A percentile compares a stretch with the other conserved stretches of the same genome.
These are phyloP conservation scores for Reinhardtius hippoglossoides DNA, from an alignment of 2,113 vertebrate species.

Conservation along the genomic window DNA sequence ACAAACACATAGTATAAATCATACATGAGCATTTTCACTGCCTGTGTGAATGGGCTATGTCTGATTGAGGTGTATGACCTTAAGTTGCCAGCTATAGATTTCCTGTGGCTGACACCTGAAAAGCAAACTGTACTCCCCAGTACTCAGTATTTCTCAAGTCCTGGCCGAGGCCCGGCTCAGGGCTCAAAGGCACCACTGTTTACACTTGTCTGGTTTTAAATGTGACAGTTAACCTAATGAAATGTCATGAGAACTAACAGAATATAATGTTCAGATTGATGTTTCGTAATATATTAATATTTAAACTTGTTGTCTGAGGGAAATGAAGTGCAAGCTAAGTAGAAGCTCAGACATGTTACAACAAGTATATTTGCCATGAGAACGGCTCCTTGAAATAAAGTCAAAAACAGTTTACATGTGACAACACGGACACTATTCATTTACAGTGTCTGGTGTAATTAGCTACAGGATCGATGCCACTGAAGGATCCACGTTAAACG, in stretches of 20 bases:
- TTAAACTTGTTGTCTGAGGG: not conserved
- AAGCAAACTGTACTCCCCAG: too few species aligned
- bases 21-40: not conserved
- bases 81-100: not conserved
- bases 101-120: not conserved
- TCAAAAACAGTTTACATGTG: not conserved
- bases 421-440: conserved; percentile 2
- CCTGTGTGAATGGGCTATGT: not conserved
- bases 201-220: too few species aligned
- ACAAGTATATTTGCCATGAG: not conserved
- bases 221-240: too few species aligned
- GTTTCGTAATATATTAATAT: too few species aligned
- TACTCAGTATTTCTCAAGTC: too few species aligned
- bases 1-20: too few species aligned
- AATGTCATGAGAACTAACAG: too few species aligned
- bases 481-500: not conserved
- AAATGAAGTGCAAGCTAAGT: not conserved
- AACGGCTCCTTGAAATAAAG: too few species aligned
- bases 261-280: too few species aligned
- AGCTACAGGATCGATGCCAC: not conserved
- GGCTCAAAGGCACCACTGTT: too few species aligned
- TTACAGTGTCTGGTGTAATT: conserved; percentile 6
- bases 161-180: too few species aligned
- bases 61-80: not conserved
- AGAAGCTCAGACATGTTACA: not conserved